Conservation (phyloP, 2,888 invertebrate species). For the Heliconius cydno region DNA sequence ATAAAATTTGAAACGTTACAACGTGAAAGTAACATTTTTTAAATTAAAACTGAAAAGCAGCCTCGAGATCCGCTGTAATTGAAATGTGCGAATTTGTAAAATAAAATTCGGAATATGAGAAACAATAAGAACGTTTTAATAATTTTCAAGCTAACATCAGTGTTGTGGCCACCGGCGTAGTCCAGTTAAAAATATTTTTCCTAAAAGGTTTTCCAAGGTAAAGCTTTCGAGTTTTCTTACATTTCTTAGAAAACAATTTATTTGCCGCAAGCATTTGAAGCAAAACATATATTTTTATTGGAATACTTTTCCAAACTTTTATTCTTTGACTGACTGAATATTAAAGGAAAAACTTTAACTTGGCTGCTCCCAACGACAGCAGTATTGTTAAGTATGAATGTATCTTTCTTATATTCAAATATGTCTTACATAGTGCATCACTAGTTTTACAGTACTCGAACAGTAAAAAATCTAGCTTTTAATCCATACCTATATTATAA, state of each 20-base stretch:
- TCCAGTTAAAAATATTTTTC: conserved; percentile 32
- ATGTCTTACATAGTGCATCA: not conserved
- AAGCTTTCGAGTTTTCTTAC: conserved; percentile 26
- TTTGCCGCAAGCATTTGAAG: conserved; percentile 20
- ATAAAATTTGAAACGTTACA: not conserved
- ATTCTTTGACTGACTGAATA: conserved; percentile 28
- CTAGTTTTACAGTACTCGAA: not conserved
- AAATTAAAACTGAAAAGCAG: conserved; percentile 1
- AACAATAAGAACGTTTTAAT: conserved; percentile 6
- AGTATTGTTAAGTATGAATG: not conserved
- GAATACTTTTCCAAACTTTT: conserved; percentile 23
- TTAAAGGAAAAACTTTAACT: conserved; percentile 9
- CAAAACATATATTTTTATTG: conserved; percentile 17
- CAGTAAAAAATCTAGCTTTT: not conserved
- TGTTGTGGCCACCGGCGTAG: conserved; percentile 49
- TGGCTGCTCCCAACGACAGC: not conserved
- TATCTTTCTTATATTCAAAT: not conserved
- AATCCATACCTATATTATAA: not conserved
- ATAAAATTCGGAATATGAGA: conserved; percentile 1
- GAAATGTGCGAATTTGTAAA: not conserved
- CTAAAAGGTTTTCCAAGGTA: conserved; percentile 23
- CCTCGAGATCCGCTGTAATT: not conserved
- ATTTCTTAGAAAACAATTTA: conserved; percentile 36
- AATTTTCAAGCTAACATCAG: conserved; percentile 6
- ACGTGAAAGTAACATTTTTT: not conserved